Evolutionary conservation across 2,888 invertebrate genomes (phyloP).

Genomic region (Troglohyphantes excavatus): DNA sequence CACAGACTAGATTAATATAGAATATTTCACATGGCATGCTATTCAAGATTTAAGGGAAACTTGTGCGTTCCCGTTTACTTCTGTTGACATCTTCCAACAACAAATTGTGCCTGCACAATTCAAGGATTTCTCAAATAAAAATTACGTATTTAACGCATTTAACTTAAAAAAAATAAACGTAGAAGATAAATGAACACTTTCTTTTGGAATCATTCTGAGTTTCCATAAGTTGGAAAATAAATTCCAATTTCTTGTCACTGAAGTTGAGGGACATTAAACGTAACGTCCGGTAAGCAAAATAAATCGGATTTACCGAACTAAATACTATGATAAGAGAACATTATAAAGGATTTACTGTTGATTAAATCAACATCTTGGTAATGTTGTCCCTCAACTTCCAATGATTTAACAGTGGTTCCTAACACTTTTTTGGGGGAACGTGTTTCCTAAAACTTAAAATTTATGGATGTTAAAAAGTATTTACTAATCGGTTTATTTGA

Average conservation of each 20-base stretch:
- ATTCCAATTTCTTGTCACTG: not conserved
- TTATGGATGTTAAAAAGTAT: too few relatives aligned
- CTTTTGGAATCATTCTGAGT: not conserved
- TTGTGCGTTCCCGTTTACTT: not conserved
- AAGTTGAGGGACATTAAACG: too few relatives aligned
- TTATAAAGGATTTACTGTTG: too few relatives aligned
- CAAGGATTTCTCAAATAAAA: not conserved
- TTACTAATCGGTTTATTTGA: too few relatives aligned
- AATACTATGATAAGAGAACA: too few relatives aligned
- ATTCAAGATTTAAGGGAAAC: not conserved
- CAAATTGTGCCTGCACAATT: slow-evolving; percentile 70
- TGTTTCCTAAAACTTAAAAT: too few relatives aligned
- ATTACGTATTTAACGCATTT: not conserved
- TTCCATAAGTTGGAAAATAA: not conserved
- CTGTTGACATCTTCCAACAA: not conserved
- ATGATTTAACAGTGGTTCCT: too few relatives aligned
- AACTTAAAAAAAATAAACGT: not conserved
- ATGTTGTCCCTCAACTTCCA: too few relatives aligned
- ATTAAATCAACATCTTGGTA: too few relatives aligned
- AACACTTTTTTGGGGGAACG: too few relatives aligned
- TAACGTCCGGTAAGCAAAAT: too few relatives aligned
- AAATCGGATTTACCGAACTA: too few relatives aligned
- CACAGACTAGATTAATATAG: slow-evolving; percentile 72
- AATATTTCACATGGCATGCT: slow-evolving; percentile 46
- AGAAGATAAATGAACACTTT: not conserved